Evolutionary conservation across 2,797 vertebrate species (phyloP).

Genomic region (Anguilla megastoma): DNA sequence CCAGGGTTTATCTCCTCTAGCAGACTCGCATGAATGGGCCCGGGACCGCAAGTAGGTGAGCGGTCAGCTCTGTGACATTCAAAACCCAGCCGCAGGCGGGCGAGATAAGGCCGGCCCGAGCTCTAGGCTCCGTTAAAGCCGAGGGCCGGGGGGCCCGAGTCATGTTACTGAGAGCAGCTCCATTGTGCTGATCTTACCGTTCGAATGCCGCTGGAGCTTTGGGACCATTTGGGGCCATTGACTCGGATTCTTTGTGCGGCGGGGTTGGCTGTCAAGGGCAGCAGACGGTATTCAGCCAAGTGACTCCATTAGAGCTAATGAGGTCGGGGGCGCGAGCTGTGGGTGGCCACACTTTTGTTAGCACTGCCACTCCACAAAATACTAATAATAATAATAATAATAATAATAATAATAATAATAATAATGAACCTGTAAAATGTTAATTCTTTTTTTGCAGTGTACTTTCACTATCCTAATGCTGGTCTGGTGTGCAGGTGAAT

Average conservation of each 20-base stretch:
- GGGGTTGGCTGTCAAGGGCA: constrained; percentile 58
- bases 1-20: constrained; percentile 9
- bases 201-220: constrained; percentile 63
- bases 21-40: constrained; percentile 57
- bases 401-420: neutral
- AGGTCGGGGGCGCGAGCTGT: constrained; percentile 63
- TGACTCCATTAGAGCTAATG: constrained; percentile 72
- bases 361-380: neutral
- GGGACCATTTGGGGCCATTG: constrained; percentile 47
- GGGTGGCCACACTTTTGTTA: constrained; percentile 58
- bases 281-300: constrained; percentile 65
- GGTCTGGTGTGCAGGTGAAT: neutral
- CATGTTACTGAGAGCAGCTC: constrained; percentile 56
- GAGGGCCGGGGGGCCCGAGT: constrained; percentile 45
- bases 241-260: constrained; percentile 54
- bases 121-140: constrained; percentile 49
- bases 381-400: neutral
- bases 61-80: constrained; percentile 64
- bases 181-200: constrained; percentile 68
- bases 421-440: neutral
- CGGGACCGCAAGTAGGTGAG: constrained; percentile 44
- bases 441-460: neutral
- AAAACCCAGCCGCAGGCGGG: constrained; percentile 59
- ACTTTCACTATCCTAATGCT: neutral
- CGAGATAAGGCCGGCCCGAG: constrained; percentile 55